Evolutionary conservation across 1,140 invertebrate genomes (phyloP).

Genomic region (Daktulosphaira vitifoliae): DNA sequence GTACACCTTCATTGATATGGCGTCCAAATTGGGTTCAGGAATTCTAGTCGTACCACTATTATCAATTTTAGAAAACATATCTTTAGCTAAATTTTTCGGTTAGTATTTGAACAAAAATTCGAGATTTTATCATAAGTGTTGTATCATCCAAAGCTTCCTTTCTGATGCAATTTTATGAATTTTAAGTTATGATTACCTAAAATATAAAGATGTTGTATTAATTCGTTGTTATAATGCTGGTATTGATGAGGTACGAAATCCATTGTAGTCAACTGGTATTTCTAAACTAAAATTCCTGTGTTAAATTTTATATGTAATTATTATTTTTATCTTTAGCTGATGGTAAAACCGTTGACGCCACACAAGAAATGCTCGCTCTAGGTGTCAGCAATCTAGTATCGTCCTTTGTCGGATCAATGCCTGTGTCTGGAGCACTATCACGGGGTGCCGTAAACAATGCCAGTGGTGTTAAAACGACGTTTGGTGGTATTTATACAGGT

Average conservation of each 20-base stretch:
- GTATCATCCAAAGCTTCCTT: no score
- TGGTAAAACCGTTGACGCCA: slow-evolving; percentile 62
- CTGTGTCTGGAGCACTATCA: slow-evolving; percentile 73
- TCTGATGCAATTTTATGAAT: no score
- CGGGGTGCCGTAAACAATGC: slow-evolving; percentile 80
- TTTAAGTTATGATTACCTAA: no score
- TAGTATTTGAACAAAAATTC: slow-evolving; percentile 41
- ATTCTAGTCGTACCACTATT: slow-evolving; percentile 68
- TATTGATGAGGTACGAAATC: no score
- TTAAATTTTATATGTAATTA: no score
- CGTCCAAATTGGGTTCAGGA: slow-evolving; percentile 59
- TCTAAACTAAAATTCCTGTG: no score
- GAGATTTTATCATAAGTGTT: no score
- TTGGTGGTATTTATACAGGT: slow-evolving; percentile 71
- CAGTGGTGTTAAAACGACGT: slow-evolving; percentile 70
- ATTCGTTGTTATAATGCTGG: no score
- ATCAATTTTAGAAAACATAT: slow-evolving; percentile 70
- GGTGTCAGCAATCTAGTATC: slow-evolving; percentile 74
- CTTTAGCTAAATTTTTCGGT: slow-evolving; percentile 73
- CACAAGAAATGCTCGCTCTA: slow-evolving; percentile 70
- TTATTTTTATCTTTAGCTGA: slow-evolving; percentile 44
- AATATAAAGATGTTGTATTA: no score
- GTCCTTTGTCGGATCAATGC: slow-evolving; percentile 76
- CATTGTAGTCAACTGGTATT: no score
- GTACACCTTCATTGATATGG: slow-evolving; percentile 57